These are phyloP conservation scores for Phymastichus coffea DNA, from an alignment of 1,140 invertebrate genomes.

Conservation along the genomic window DNA sequence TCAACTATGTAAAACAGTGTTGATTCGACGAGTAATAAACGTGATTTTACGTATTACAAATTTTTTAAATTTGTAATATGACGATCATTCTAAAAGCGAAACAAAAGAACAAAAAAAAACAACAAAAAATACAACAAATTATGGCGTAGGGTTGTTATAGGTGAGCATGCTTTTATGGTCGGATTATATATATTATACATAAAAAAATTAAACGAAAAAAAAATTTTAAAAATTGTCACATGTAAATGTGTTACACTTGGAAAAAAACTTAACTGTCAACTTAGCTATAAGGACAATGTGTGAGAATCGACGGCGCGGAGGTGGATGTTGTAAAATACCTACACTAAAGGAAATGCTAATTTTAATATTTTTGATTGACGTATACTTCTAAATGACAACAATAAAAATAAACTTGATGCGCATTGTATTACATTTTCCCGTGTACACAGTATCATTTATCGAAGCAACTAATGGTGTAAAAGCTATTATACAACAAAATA, in stretches of 20 bases:
- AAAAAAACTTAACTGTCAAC: constrained; percentile 36
- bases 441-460: constrained; percentile 42
- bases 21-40: neutral
- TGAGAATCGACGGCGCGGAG: constrained; percentile 22
- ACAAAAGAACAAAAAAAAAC: too few relatives aligned
- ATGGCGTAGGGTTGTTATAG: constrained; percentile 38
- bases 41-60: constrained; percentile 35
- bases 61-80: constrained; percentile 42
- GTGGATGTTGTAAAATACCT: constrained; percentile 46
- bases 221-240: constrained; percentile 28
- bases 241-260: constrained; percentile 30
- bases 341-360: constrained; percentile 37
- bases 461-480: constrained; percentile 42
- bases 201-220: constrained; percentile 13
- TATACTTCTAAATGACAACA: constrained; percentile 36
- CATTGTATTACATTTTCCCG: constrained; percentile 44
- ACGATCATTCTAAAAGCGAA: constrained; percentile 29
- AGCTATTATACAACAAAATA: constrained; percentile 45
- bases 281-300: constrained; percentile 36
- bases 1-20: constrained; percentile 17
- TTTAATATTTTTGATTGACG: constrained; percentile 45
- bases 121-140: too few relatives aligned
- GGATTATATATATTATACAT: constrained; percentile 17
- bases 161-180: constrained; percentile 28
- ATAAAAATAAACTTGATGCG: too few relatives aligned